Conservation (phyloP, 2,888 invertebrate genomes). For the Lasioglossum zephyrum region DNA sequence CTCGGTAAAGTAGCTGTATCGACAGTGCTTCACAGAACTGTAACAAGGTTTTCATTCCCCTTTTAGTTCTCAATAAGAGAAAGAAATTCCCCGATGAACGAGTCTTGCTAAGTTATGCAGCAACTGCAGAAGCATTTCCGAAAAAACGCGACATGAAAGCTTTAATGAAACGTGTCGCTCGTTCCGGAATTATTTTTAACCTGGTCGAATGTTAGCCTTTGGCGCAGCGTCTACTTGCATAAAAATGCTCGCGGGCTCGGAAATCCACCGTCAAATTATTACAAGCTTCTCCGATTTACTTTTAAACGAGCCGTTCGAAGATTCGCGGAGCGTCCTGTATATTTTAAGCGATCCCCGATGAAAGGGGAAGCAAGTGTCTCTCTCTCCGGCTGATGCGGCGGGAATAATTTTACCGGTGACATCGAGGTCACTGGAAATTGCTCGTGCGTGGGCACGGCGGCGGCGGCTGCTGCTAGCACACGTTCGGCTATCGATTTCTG, state of each 20-base stretch:
- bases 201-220: neutral
- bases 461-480: neutral
- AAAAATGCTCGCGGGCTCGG: neutral
- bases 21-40: neutral
- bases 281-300: neutral
- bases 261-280: neutral
- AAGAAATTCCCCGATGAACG: neutral
- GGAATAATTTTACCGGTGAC: conserved; percentile 24
- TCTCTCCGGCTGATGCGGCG: neutral
- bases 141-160: neutral
- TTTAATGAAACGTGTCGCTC: neutral
- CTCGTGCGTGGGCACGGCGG: conserved; percentile 31
- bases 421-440: conserved; percentile 47
- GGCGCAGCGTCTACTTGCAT: neutral
- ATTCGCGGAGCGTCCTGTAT: neutral
- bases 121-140: too few relatives aligned
- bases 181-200: neutral
- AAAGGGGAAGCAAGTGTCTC: conserved; percentile 2
- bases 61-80: neutral
- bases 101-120: neutral
- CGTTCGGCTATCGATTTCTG: conserved; percentile 47
- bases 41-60: neutral
- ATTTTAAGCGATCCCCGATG: neutral
- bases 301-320: neutral
- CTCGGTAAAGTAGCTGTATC: neutral